Conservation (phyloP, 2,113 vertebrate species). For the Gymnorhina tibicen region DNA sequence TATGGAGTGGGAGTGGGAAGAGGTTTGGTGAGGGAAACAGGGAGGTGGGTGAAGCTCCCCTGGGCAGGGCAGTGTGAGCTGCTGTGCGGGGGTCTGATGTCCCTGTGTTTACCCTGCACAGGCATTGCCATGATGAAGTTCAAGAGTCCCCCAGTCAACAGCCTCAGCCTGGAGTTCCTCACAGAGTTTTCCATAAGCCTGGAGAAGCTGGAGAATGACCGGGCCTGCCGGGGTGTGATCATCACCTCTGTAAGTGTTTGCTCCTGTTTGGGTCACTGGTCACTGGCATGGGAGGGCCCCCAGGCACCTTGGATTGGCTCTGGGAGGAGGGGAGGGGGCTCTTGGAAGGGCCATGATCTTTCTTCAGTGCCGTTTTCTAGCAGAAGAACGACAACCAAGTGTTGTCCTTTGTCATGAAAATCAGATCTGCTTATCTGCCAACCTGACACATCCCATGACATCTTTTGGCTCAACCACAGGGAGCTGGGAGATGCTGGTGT, state of each 20-base stretch:
- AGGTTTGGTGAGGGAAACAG: neutral
- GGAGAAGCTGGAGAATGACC: conserved; percentile 92
- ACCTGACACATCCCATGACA: neutral
- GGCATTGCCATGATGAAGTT: conserved; percentile 83
- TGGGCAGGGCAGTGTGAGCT: neutral
- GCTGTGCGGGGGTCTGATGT: neutral
- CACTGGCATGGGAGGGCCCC: rapidly evolving
- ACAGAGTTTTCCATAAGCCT: conserved; percentile 84
- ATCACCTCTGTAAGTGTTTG: conserved; percentile 81
- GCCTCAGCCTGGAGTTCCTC: conserved; percentile 87
- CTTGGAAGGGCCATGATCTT: neutral
- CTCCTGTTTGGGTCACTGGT: neutral
- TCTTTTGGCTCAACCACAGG: neutral
- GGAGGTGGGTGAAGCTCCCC: neutral
- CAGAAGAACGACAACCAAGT: neutral
- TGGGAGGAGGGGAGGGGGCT: rapidly evolving
- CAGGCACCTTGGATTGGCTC: neutral
- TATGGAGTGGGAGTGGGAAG: neutral
- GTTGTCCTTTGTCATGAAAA: neutral
- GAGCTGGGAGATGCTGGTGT: neutral
- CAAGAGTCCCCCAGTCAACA: conserved; percentile 90
- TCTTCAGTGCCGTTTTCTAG: neutral
- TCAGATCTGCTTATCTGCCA: neutral
- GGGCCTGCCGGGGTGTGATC: conserved; percentile 82
- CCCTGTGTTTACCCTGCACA: conserved; percentile 13